Evolutionary conservation across 2,888 invertebrate genomes (phyloP).

Genomic region (Machimus atricapillus): DNA sequence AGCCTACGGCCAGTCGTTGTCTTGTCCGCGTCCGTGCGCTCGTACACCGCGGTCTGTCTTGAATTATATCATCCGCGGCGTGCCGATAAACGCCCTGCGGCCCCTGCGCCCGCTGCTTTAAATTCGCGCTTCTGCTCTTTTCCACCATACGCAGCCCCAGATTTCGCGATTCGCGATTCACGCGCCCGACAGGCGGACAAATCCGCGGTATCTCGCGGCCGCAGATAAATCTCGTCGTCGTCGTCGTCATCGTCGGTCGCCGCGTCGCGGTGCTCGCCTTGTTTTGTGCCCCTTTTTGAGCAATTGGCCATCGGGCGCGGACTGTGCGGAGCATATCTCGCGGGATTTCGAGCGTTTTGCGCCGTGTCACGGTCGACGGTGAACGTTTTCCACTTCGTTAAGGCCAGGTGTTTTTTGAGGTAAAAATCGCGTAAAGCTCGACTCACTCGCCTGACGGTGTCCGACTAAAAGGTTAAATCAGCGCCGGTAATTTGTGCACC

Average conservation of each 20-base stretch:
- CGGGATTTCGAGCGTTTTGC: not conserved
- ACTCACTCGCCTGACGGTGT: not conserved
- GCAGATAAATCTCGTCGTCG: not conserved
- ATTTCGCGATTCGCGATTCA: not conserved
- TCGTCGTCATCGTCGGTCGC: not conserved
- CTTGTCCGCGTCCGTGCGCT: not conserved
- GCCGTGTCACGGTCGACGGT: not conserved
- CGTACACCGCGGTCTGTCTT: not conserved
- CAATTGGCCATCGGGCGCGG: not conserved
- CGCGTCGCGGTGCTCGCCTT: not conserved
- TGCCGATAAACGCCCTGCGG: not conserved
- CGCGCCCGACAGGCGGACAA: not conserved
- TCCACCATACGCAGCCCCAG: not conserved
- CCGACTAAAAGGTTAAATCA: not conserved
- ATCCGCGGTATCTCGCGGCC: not conserved
- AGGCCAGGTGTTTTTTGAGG: constrained; percentile 1
- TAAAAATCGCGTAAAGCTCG: not conserved
- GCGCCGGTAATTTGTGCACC: not conserved
- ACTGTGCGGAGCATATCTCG: not conserved
- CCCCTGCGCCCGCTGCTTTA: constrained; percentile 18
- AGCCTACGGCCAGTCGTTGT: not conserved
- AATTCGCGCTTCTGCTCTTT: constrained; percentile 35
- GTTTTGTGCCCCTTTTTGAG: not conserved
- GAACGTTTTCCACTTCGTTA: constrained; percentile 16
- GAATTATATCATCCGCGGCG: not conserved